Conservation (phyloP, 1,140 invertebrate genomes). For the Drosophila rhopaloa region DNA sequence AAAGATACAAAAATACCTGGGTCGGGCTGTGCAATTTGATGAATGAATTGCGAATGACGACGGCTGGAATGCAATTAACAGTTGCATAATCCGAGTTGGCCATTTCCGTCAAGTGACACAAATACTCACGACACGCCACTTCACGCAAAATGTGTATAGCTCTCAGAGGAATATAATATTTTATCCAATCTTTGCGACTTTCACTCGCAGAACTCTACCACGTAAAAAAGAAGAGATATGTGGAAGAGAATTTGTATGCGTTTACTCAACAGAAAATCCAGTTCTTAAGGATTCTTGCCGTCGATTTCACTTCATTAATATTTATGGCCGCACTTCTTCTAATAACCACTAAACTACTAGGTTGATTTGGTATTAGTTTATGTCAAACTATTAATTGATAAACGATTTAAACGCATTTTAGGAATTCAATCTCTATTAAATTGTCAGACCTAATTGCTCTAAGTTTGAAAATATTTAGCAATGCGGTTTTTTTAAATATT, state of each 20-base stretch:
- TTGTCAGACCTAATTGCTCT: not conserved
- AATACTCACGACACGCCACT: slow-evolving; percentile 19
- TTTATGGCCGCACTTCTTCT: slow-evolving; percentile 8
- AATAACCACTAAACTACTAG: not conserved
- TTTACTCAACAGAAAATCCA: not conserved
- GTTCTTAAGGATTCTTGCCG: slow-evolving; percentile 23
- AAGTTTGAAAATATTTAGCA: not conserved
- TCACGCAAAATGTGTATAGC: not conserved
- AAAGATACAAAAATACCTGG: slow-evolving; percentile 19
- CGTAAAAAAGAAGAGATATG: too few species aligned
- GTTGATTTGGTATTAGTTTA: not conserved
- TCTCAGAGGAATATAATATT: not conserved
- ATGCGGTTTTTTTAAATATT: not conserved
- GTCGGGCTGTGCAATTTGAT: slow-evolving; percentile 27
- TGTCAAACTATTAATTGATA: not conserved
- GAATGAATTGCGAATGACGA: slow-evolving; percentile 41
- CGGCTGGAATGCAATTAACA: slow-evolving; percentile 43
- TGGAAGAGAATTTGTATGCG: not conserved
- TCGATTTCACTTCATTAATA: slow-evolving; percentile 39
- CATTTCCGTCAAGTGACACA: slow-evolving; percentile 53
- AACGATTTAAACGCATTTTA: not conserved
- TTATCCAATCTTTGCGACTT: slow-evolving; percentile 7
- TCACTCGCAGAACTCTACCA: slow-evolving; percentile 27
- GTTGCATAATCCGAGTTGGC: slow-evolving; percentile 49
- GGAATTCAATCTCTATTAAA: not conserved